Evolutionary conservation across 2,797 vertebrate genomes (phyloP).

Genomic region (Lycodopsis pacificus): DNA sequence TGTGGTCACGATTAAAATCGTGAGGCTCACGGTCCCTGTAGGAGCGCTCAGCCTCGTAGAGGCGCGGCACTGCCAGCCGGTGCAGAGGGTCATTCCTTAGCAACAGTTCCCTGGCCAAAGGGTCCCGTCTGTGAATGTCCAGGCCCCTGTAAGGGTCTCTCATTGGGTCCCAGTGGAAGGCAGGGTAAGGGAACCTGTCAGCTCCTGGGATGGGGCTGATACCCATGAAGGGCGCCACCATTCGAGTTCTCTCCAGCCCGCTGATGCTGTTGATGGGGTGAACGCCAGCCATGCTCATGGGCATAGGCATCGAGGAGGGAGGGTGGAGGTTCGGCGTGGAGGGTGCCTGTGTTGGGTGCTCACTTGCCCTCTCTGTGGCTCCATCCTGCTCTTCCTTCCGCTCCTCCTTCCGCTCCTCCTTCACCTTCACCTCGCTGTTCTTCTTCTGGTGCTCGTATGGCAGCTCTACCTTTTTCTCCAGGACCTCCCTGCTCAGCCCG

Average conservation of each 20-base stretch:
- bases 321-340: conserved; percentile 85
- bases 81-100: conserved; percentile 93
- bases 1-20: conserved; percentile 92
- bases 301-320: conserved; percentile 88
- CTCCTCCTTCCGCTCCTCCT: conserved; percentile 97
- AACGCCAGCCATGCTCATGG: conserved; percentile 91
- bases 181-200: conserved; percentile 95
- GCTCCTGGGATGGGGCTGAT: conserved; percentile 95
- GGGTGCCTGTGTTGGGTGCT: conserved; percentile 60
- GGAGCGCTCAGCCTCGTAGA: conserved; percentile 93
- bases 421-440: conserved; percentile 92
- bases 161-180: conserved; percentile 98
- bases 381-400: conserved; percentile 94
- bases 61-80: conserved; percentile 88
- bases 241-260: conserved; percentile 94
- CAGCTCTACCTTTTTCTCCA: conserved; percentile 88
- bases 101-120: conserved; percentile 92
- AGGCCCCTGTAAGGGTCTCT: conserved; percentile 95
- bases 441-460: conserved; percentile 92
- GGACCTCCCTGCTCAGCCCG: conserved; percentile 87
- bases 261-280: conserved; percentile 95
- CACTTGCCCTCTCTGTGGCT: conserved; percentile 82
- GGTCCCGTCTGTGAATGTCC: conserved; percentile 95
- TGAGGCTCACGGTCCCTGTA: conserved; percentile 96
- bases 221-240: conserved; percentile 97